These are phyloP conservation scores for Siniperca chuatsi DNA, from an alignment of 2,113 vertebrate genomes.

Conservation along the genomic window DNA sequence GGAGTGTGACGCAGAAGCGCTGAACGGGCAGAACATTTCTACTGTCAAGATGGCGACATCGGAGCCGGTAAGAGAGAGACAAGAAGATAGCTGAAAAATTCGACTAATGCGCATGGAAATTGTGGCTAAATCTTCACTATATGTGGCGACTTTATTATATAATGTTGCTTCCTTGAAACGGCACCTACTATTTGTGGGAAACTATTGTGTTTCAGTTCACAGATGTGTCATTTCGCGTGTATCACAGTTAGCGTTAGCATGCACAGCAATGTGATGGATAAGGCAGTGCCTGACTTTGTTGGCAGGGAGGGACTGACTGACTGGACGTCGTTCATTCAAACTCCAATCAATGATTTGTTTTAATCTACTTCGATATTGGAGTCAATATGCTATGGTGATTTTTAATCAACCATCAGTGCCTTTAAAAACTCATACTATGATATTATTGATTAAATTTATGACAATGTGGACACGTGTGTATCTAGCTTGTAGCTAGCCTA, in stretches of 20 bases:
- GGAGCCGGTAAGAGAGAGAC: conserved; percentile 86
- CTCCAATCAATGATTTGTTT: conserved; percentile 36
- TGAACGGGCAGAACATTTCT: conserved; percentile 77
- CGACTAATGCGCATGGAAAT: background rate
- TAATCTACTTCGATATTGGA: background rate
- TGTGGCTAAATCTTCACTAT: background rate
- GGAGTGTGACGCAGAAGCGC: conserved; percentile 81
- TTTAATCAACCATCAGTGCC: background rate
- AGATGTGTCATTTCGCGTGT: conserved; percentile 52
- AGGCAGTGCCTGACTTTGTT: conserved; percentile 71
- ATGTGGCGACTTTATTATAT: rapidly evolving
- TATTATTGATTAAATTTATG: background rate
- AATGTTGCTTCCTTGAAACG: background rate
- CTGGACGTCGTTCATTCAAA: conserved; percentile 69
- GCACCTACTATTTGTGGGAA: background rate
- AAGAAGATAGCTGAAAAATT: conserved; percentile 29
- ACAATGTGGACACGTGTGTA: conserved; percentile 76
- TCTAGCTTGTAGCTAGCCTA: conserved; percentile 68
- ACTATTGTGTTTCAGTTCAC: background rate
- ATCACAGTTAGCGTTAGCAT: conserved; percentile 75
- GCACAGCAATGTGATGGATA: conserved; percentile 67
- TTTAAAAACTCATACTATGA: rapidly evolving
- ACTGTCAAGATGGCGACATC: conserved; percentile 89
- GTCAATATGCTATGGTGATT: background rate
- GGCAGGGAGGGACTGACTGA: conserved; percentile 67